phyloP scores from a whole-genome alignment of 2,888 invertebrate species.

The Leptinotarsa juncta region DNA sequence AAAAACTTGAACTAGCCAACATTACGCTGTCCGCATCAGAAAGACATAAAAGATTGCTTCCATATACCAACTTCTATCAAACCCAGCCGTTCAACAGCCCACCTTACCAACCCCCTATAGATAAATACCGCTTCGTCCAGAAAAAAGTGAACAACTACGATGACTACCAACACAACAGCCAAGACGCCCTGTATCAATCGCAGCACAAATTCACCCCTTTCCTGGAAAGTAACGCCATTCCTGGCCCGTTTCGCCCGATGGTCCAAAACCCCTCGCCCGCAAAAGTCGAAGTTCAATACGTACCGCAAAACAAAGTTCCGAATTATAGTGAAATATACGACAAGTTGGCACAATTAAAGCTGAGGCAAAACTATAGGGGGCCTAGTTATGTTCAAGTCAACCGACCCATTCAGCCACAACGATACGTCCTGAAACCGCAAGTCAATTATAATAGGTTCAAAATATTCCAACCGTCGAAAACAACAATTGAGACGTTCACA shows the following conservation, averaged over 20 bases:
- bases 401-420: slow-evolving; percentile 38
- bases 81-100: slow-evolving; percentile 67
- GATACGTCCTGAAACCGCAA: slow-evolving; percentile 37
- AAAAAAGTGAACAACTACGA: slow-evolving; percentile 47
- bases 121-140: slow-evolving; percentile 55
- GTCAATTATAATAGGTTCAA: slow-evolving; percentile 38
- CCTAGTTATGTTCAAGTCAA: slow-evolving; percentile 38
- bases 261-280: slow-evolving; percentile 34
- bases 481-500: slow-evolving; percentile 61
- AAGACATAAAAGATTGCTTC: slow-evolving; percentile 81
- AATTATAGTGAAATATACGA: slow-evolving; percentile 63
- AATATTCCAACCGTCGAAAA: slow-evolving; percentile 52
- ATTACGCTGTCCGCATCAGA: slow-evolving; percentile 66
- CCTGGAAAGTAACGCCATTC: slow-evolving; percentile 68
- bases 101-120: slow-evolving; percentile 41
- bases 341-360: slow-evolving; percentile 62
- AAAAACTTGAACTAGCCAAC: slow-evolving; percentile 37
- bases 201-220: slow-evolving; percentile 67
- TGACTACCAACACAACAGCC: slow-evolving; percentile 22
- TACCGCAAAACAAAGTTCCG: slow-evolving; percentile 49
- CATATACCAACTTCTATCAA: slow-evolving; percentile 85
- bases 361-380: slow-evolving; percentile 50
- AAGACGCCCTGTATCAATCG: slow-evolving; percentile 41
- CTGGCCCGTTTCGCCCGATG: slow-evolving; percentile 70
- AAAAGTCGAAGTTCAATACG: slow-evolving; percentile 44